These are phyloP conservation scores for Psilopsiagon aymara DNA, from an alignment of 2,113 vertebrate species.

Conservation along the genomic window DNA sequence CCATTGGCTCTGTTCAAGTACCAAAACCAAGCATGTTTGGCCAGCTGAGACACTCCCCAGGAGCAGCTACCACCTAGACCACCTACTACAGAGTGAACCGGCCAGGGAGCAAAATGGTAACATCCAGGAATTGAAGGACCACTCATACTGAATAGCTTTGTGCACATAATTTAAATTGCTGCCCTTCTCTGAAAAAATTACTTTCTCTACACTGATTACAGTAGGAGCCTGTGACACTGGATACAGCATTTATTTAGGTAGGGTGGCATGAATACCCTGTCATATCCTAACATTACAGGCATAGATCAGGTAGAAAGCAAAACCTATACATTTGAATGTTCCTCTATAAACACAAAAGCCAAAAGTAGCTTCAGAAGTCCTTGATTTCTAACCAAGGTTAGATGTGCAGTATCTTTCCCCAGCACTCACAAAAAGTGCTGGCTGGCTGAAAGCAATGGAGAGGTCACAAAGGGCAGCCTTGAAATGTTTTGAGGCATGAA, in stretches of 20 bases:
- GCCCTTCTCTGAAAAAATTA: not conserved
- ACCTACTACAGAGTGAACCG: not conserved
- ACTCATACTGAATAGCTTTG: not conserved
- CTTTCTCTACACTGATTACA: not conserved
- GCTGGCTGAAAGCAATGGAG: not conserved
- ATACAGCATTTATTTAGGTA: not conserved
- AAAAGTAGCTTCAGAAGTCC: not conserved
- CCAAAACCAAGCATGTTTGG: not conserved
- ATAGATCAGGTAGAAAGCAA: not conserved
- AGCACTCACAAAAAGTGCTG: not conserved
- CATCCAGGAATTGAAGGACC: not conserved
- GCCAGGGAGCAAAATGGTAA: not conserved
- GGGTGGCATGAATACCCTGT: not conserved
- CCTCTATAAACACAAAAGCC: not conserved
- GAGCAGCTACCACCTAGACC: not conserved
- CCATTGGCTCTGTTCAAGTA: not conserved
- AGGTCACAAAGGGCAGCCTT: not conserved
- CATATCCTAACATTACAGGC: not conserved
- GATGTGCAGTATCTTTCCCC: not conserved
- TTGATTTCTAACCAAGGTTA: not conserved
- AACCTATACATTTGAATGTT: not conserved
- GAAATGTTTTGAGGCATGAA: slow-evolving; percentile 22
- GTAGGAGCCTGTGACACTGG: not conserved
- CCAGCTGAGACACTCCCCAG: not conserved
- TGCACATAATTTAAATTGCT: not conserved